Conservation (phyloP, 2,888 invertebrate genomes). For the Agonum fuliginosum region DNA sequence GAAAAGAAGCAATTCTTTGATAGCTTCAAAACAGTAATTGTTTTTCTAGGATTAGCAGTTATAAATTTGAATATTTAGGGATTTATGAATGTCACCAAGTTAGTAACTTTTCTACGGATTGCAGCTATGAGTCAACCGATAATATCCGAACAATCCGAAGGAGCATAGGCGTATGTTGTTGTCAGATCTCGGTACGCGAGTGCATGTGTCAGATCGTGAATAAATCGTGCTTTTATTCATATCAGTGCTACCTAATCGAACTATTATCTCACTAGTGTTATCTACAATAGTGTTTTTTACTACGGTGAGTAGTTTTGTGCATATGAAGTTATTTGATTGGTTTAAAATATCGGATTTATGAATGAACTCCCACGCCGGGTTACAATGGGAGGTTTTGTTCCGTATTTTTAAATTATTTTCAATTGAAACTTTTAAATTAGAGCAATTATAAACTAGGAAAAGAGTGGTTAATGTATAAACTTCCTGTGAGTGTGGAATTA, state of each 20-base stretch:
- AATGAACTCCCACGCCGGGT: slow-evolving; percentile 49
- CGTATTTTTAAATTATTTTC: slow-evolving; percentile 58
- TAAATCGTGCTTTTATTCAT: slow-evolving; percentile 28
- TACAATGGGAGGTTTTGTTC: slow-evolving; percentile 37
- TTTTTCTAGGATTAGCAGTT: too few relatives aligned
- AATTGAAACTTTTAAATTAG: slow-evolving; percentile 55
- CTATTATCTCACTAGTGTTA: slow-evolving; percentile 27
- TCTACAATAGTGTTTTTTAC: not conserved
- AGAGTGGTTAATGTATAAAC: slow-evolving; percentile 11
- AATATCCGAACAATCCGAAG: slow-evolving; percentile 7
- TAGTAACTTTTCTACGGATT: slow-evolving; percentile 2
- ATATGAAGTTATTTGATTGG: not conserved
- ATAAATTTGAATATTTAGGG: not conserved
- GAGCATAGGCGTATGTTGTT: slow-evolving; percentile 58
- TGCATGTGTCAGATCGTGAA: slow-evolving; percentile 54
- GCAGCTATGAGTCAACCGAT: slow-evolving; percentile 4
- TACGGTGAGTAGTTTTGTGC: slow-evolving; percentile 34
- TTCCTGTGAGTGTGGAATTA: not conserved
- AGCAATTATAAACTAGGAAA: slow-evolving; percentile 43
- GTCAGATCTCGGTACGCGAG: slow-evolving; percentile 29
- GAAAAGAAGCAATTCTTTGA: too few relatives aligned
- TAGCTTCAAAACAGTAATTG: too few relatives aligned
- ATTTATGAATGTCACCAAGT: not conserved
- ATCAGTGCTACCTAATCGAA: slow-evolving; percentile 16
- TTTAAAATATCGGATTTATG: slow-evolving; percentile 28